phyloP scores from a whole-genome alignment of 2,888 invertebrate genomes.

The Drosophila gaucha region DNA sequence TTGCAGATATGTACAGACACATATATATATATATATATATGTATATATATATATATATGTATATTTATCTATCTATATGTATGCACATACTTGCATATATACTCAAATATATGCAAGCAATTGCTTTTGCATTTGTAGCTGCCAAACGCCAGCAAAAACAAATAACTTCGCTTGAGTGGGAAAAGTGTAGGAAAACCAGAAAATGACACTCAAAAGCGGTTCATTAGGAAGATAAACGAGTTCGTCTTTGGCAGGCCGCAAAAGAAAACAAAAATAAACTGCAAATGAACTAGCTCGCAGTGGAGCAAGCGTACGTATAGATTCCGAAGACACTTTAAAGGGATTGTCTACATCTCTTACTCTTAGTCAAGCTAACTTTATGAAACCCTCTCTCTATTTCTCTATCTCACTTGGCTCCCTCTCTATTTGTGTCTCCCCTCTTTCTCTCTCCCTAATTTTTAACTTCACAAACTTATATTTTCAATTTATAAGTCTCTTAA shows the following conservation, averaged over 20 bases:
- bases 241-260: neutral
- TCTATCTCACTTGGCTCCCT: too few relatives aligned
- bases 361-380: neutral
- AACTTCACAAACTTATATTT: neutral
- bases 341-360: neutral
- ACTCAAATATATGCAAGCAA: neutral
- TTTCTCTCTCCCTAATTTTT: neutral
- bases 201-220: slow-evolving; percentile 5
- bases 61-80: too few relatives aligned
- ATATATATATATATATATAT: neutral
- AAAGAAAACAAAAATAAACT: neutral
- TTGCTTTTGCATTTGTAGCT: slow-evolving; percentile 3
- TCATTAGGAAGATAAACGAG: slow-evolving; percentile 32
- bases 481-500: slow-evolving; percentile 18
- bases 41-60: neutral
- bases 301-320: neutral
- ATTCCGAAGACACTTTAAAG: neutral
- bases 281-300: slow-evolving; percentile 12
- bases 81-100: neutral
- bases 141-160: slow-evolving; percentile 11
- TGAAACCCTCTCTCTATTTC: neutral
- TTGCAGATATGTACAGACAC: too few relatives aligned
- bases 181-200: neutral
- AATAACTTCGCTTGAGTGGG: slow-evolving; percentile 5
- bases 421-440: neutral